Evolutionary conservation across 2,888 invertebrate species (phyloP).

Genomic region (Orthosia gothica): DNA sequence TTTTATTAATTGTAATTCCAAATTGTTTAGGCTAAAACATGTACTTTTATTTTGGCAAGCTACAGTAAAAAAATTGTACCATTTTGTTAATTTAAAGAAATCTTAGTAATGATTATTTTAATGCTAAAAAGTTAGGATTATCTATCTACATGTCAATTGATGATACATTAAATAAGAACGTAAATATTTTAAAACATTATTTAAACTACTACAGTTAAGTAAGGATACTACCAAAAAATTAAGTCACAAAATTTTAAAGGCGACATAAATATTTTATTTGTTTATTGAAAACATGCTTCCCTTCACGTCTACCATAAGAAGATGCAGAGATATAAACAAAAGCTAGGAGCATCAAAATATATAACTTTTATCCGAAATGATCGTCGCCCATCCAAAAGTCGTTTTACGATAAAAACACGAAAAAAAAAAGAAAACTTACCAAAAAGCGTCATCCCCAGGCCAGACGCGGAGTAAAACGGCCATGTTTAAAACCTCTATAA

Average conservation of each 20-base stretch:
- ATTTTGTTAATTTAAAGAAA: not conserved
- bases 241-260: not conserved
- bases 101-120: too few relatives aligned
- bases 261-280: too few relatives aligned
- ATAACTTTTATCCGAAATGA: not conserved
- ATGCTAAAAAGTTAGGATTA: too few relatives aligned
- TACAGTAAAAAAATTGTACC: not conserved
- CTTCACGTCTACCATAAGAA: too few relatives aligned
- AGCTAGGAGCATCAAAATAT: not conserved
- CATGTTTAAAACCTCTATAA: conserved; percentile 73
- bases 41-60: not conserved
- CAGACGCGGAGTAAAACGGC: conserved; percentile 72
- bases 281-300: not conserved
- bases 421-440: conserved; percentile 78
- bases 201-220: not conserved
- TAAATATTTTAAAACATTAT: not conserved
- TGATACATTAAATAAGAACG: not conserved
- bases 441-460: conserved; percentile 77
- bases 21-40: too few relatives aligned
- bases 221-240: not conserved
- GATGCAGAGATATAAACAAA: not conserved
- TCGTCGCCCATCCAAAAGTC: not conserved
- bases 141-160: too few relatives aligned
- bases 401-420: not conserved
- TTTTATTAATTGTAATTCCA: not conserved